Evolutionary conservation across 35 echinoderm and acorn worm species (phyloP).

Genomic region (Ophioderma brevispina): DNA sequence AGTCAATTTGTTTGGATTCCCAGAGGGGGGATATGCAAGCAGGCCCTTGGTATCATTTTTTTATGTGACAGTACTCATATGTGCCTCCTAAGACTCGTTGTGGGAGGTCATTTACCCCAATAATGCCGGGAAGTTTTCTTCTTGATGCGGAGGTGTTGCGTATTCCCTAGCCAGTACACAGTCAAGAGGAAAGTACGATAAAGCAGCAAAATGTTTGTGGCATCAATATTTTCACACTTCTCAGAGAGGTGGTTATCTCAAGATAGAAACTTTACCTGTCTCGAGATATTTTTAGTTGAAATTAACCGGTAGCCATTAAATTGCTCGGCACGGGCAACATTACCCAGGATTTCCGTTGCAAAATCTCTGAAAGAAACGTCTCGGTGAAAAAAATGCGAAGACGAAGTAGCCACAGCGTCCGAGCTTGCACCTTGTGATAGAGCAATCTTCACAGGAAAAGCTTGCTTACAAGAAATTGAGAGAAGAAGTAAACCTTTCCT

Average conservation of each 20-base stretch:
- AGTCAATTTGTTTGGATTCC: slow-evolving; percentile 13
- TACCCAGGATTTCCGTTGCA: too few species aligned
- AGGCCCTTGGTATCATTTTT: slow-evolving; percentile 13
- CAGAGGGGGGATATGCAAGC: slow-evolving; percentile 3
- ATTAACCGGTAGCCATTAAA: too few species aligned
- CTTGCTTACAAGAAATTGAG: slow-evolving; percentile 2
- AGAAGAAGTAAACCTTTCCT: neutral
- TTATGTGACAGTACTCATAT: slow-evolving; percentile 6
- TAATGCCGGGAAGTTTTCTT: neutral
- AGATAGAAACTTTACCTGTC: too few species aligned
- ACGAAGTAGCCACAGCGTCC: too few species aligned
- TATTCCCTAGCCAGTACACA: slow-evolving; percentile 5
- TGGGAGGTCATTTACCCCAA: slow-evolving; percentile 5
- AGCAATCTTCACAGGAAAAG: neutral
- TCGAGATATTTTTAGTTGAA: too few species aligned
- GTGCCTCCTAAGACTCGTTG: neutral
- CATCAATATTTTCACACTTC: neutral
- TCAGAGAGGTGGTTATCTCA: too few species aligned
- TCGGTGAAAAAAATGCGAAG: too few species aligned
- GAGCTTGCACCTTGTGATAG: too few species aligned
- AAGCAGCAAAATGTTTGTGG: neutral
- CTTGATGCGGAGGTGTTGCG: neutral
- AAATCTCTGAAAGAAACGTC: too few species aligned
- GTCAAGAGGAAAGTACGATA: neutral
- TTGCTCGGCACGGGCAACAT: too few species aligned